phyloP scores from a whole-genome alignment of 2,113 vertebrate genomes.

The Stegostoma tigrinum region DNA sequence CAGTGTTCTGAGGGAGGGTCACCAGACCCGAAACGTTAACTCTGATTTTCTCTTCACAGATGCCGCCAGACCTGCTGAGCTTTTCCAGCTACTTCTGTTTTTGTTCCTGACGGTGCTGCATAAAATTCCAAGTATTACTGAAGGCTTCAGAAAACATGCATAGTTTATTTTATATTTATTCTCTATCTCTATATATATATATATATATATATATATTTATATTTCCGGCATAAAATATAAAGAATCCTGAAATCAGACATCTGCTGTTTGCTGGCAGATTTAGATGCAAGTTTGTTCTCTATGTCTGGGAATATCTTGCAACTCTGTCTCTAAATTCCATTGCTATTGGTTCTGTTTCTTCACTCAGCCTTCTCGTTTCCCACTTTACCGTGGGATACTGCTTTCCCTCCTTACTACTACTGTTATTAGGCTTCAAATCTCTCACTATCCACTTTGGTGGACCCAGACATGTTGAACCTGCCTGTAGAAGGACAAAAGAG shows the following conservation, averaged over 20 bases:
- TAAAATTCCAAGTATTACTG: background rate
- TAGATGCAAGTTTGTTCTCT: background rate
- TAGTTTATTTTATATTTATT: constrained; percentile 7
- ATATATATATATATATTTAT: background rate
- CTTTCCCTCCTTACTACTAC: background rate
- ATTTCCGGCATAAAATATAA: constrained; percentile 7
- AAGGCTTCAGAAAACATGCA: background rate
- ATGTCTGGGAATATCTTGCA: background rate
- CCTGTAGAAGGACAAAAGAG: background rate
- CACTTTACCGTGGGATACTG: no score
- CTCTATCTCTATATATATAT: background rate
- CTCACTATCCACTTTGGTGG: no score
- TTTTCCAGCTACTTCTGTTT: no score
- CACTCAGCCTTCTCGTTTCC: background rate
- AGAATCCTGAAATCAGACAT: background rate
- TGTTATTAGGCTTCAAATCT: background rate
- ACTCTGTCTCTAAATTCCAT: background rate
- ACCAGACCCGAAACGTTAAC: no score
- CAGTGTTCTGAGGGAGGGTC: no score
- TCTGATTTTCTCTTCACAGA: no score
- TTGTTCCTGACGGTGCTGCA: background rate
- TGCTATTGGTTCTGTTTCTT: background rate
- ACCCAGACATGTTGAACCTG: background rate
- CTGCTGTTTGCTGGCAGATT: background rate
- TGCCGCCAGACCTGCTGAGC: no score